Evolutionary conservation across 2,113 vertebrate species (phyloP).

Genomic region (Hippocampus barbouri): DNA sequence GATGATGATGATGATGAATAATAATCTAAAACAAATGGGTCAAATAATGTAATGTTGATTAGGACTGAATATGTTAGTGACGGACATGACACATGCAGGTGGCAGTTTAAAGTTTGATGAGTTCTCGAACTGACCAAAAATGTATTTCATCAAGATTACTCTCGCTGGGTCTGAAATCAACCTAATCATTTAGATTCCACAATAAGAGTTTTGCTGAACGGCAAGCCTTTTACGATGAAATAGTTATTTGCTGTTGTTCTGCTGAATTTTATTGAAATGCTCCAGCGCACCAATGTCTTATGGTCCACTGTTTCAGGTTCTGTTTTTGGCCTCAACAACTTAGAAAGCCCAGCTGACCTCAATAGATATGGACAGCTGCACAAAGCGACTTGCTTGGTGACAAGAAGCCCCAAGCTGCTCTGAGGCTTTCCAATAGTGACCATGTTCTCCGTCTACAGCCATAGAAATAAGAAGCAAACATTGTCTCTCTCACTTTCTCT

Average conservation of each 20-base stretch:
- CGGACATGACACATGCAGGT: background rate
- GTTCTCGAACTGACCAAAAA: background rate
- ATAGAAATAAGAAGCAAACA: slow-evolving; percentile 51
- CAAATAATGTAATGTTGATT: no score
- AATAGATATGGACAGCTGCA: slow-evolving; percentile 66
- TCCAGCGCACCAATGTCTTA: slow-evolving; percentile 25
- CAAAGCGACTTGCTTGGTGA: slow-evolving; percentile 46
- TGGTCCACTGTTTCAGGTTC: slow-evolving; percentile 36
- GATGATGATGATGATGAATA: no score
- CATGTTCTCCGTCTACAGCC: slow-evolving; percentile 53
- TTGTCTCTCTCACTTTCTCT: slow-evolving; percentile 11
- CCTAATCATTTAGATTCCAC: background rate
- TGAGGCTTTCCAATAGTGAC: slow-evolving; percentile 52
- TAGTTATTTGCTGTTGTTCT: background rate
- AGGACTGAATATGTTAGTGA: background rate
- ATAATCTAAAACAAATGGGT: no score
- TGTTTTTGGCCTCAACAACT: slow-evolving; percentile 42
- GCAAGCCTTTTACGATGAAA: background rate
- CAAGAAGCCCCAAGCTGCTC: slow-evolving; percentile 61
- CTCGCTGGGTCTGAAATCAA: background rate
- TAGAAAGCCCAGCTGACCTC: slow-evolving; percentile 55
- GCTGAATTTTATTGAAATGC: slow-evolving; percentile 4
- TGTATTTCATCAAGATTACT: background rate
- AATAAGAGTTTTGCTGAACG: background rate
- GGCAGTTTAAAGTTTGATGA: background rate